Percentiles rank a stretch among this genome's conserved stretches.
Evolutionary conservation across 2,113 vertebrate species (phyloP).

Genomic region (Cacatua alba): DNA sequence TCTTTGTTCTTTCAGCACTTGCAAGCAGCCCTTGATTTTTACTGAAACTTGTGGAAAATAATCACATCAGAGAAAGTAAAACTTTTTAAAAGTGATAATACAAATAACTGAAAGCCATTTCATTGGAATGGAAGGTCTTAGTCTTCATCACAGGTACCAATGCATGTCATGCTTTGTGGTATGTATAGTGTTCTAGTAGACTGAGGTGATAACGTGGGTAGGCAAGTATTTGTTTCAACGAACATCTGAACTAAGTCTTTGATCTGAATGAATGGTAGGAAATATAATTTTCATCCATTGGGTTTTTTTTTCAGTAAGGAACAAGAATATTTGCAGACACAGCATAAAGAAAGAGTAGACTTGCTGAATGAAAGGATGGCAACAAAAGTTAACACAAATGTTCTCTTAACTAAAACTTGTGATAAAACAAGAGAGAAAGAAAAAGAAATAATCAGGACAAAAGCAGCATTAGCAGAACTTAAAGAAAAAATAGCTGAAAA

Average conservation of each 20-base stretch:
- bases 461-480: background rate
- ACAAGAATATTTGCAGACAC: background rate
- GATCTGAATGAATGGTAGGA: background rate
- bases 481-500: conserved; percentile 34
- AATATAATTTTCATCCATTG: background rate
- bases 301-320: conserved; percentile 42
- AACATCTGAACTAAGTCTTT: background rate
- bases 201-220: background rate
- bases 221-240: background rate
- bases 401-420: conserved; percentile 58
- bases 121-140: background rate
- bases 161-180: background rate
- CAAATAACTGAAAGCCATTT: background rate
- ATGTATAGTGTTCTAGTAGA: background rate
- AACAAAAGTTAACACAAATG: conserved; percentile 38
- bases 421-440: conserved; percentile 26
- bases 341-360: conserved; percentile 35
- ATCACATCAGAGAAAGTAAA: background rate
- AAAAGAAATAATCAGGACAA: conserved; percentile 17
- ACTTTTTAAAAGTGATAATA: background rate
- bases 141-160: background rate
- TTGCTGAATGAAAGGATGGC: conserved; percentile 66
- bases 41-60: background rate
- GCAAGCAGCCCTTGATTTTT: background rate
- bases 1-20: background rate